Evolutionary conservation across 2,888 invertebrate species (phyloP).

Genomic region (Polydesmus complanatus): DNA sequence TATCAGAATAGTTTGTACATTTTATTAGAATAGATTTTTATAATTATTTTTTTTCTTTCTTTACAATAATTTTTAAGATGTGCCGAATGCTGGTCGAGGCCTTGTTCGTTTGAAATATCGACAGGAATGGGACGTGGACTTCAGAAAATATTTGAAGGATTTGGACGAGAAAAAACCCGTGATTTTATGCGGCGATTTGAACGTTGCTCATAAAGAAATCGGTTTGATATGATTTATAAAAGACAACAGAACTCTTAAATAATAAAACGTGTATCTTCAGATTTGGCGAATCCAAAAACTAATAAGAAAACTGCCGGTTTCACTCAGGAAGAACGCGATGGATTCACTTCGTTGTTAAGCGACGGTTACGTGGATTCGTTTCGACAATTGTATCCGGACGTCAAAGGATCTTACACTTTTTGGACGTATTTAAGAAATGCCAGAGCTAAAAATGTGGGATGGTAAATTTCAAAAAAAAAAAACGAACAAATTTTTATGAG

Average conservation of each 20-base stretch:
- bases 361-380: slow-evolving; percentile 75
- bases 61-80: too few species aligned
- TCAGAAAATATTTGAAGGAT: slow-evolving; percentile 59
- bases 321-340: slow-evolving; percentile 82
- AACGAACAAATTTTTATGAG: not conserved
- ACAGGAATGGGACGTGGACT: slow-evolving; percentile 75
- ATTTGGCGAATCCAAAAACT: slow-evolving; percentile 83
- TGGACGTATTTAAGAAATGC: slow-evolving; percentile 89
- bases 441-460: slow-evolving; percentile 81
- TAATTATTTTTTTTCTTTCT: too few species aligned
- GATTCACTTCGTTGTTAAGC: slow-evolving; percentile 68
- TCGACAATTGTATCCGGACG: slow-evolving; percentile 70
- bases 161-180: slow-evolving; percentile 83
- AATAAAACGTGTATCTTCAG: too few species aligned
- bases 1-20: too few species aligned
- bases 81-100: slow-evolving; percentile 85
- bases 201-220: slow-evolving; percentile 90
- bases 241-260: not conserved
- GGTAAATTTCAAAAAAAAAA: slow-evolving; percentile 43
- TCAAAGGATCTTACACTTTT: slow-evolving; percentile 71
- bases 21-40: too few species aligned
- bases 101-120: slow-evolving; percentile 75
- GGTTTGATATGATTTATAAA: slow-evolving; percentile 37
- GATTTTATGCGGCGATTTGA: slow-evolving; percentile 91
- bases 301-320: slow-evolving; percentile 92